A percentile compares a stretch with the other conserved stretches of the same genome.
Evolutionary conservation across 2,888 invertebrate genomes (phyloP).

Genomic region (Pterostichus madidus): DNA sequence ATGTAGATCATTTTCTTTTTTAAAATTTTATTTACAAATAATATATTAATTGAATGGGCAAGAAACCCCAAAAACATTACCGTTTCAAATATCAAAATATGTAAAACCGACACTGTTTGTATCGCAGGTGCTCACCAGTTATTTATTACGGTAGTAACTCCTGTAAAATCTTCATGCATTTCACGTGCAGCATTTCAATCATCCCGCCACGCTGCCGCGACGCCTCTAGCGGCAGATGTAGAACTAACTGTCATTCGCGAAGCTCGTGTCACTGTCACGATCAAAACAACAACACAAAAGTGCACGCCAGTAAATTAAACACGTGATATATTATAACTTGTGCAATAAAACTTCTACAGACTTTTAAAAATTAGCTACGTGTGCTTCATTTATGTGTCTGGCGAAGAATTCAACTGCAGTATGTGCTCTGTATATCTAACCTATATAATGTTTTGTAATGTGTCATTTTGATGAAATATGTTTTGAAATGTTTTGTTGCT

Average conservation of each 20-base stretch:
- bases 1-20: no score
- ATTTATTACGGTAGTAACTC: constrained; percentile 3
- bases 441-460: constrained; percentile 18
- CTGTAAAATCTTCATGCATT: background rate
- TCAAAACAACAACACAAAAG: constrained; percentile 24
- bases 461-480: constrained; percentile 13
- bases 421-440: background rate
- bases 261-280: background rate
- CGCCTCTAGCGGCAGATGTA: constrained; percentile 1
- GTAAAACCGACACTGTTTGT: background rate
- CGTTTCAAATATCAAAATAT: no score
- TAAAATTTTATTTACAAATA: no score
- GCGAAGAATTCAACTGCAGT: background rate
- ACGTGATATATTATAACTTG: constrained; percentile 35
- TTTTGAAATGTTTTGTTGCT: constrained; percentile 30
- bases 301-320: constrained; percentile 16
- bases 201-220: background rate
- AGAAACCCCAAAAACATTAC: no score
- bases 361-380: constrained; percentile 37
- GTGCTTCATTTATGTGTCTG: background rate
- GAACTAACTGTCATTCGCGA: constrained; percentile 21
- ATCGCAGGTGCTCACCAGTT: constrained; percentile 9
- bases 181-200: constrained; percentile 41
- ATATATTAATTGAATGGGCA: no score
- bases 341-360: constrained; percentile 6